Percentiles rank a stretch among this genome's conserved stretches.
Evolutionary conservation across 2,113 vertebrate species (phyloP).

Genomic region (Syngnathus typhle): DNA sequence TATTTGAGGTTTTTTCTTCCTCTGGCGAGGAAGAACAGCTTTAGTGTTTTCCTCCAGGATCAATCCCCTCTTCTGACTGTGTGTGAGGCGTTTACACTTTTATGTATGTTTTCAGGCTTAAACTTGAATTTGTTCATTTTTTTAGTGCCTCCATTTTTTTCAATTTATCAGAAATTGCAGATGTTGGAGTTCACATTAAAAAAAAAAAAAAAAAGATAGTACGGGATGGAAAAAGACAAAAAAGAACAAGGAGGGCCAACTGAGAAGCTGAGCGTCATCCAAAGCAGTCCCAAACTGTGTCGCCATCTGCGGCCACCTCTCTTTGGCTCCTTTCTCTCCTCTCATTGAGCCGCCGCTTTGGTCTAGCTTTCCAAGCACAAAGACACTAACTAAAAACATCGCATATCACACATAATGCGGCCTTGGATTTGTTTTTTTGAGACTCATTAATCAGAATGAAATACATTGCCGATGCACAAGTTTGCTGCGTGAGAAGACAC

Average conservation of each 20-base stretch:
- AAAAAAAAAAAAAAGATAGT: neutral
- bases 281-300: constrained; percentile 69
- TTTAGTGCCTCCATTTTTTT: too few relatives aligned
- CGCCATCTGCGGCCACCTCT: constrained; percentile 66
- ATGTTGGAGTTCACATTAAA: neutral
- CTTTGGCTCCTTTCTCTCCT: constrained; percentile 20
- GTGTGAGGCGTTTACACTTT: neutral
- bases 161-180: neutral
- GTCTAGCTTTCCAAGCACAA: constrained; percentile 15
- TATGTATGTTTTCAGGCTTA: neutral
- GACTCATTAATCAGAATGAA: neutral
- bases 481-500: neutral
- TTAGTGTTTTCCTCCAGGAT: neutral
- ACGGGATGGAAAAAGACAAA: constrained; percentile 18
- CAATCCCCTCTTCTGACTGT: neutral
- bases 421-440: neutral
- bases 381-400: neutral
- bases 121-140: neutral
- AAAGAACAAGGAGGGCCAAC: constrained; percentile 44
- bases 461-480: neutral
- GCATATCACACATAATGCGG: neutral
- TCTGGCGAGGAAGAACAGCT: neutral
- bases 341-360: constrained; percentile 14
- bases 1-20: constrained; percentile 15
- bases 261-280: constrained; percentile 59